Base-by-base conservation (phyloP, 2,797 vertebrate genomes). In the Enteromius afrohamiltoni region DNA sequence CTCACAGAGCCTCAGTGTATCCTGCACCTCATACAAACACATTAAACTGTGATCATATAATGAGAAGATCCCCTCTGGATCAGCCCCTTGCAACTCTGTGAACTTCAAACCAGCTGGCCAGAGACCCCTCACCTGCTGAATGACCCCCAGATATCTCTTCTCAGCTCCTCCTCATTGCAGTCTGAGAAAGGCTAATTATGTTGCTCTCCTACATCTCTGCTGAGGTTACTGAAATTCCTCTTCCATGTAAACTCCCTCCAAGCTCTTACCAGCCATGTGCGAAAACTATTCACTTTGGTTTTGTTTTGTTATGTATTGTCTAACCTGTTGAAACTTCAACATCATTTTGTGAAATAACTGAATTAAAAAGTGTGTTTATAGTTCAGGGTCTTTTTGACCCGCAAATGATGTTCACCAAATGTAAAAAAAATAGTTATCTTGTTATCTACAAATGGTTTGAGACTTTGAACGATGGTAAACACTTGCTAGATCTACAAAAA, bases 1-100 rank as follows among this genome's bases (percentile, higher is more conserved):
- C 65, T 83, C 37, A 65, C 53, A 64, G 26, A 5, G 21, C 34
- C 70, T 64, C 13, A 84, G 40, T n/a, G 10, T 23, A 37, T 71
- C 21, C n/a, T 34, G 10, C 65, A 55, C 58, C 67, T 21, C 34
- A 29, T 45, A 34, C 40, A 77, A 40, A 53, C 31, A 69, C 67
- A 81, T 31, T 68, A 68, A 83, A 60, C 9, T 79, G 51, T 31
- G 77, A 83, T 85, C 86, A 86, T 82, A 65, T 34, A 80, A 87
- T 86, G 86, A 83, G 49, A 75, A 60, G 55, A 49, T 62, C 74
- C 42, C 37, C 74, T 37, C 47, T 31, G 8, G 23, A 62, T 68
- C 64, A 26, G 51, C 53, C 60, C 53, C 23, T 45, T 45, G 53
- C 42, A 47, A 73, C 58, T 34, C 23, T 58, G 23, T 8, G 26